phyloP scores from a whole-genome alignment of 1,140 invertebrate species.

The Eupeodes corollae region DNA sequence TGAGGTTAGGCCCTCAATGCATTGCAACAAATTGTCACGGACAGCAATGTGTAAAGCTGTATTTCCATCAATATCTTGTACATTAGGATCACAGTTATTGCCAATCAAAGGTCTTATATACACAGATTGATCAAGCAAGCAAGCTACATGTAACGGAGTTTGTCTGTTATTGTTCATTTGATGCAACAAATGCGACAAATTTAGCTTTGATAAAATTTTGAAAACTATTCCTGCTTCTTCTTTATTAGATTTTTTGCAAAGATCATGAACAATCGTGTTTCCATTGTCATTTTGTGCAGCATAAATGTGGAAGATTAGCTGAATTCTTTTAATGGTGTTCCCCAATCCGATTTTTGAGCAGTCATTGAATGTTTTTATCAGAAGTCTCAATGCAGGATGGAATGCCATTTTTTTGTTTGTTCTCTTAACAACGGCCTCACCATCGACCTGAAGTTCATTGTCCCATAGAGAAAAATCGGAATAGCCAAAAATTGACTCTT shows the following conservation, averaged over 20 bases:
- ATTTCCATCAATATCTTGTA: slow-evolving; percentile 38
- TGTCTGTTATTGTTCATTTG: slow-evolving; percentile 14
- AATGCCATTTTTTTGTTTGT: too few species aligned
- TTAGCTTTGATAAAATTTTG: slow-evolving; percentile 22
- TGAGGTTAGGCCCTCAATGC: slow-evolving; percentile 10
- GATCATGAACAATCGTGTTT: slow-evolving; percentile 26
- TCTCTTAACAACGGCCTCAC: too few species aligned
- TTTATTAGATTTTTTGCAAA: slow-evolving; percentile 21
- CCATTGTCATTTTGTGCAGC: slow-evolving; percentile 19
- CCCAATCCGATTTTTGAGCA: too few species aligned
- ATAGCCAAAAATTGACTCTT: too few species aligned
- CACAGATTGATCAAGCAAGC: slow-evolving; percentile 36
- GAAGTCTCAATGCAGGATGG: too few species aligned
- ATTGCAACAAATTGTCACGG: slow-evolving; percentile 27
- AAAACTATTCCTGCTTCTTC: slow-evolving; percentile 20
- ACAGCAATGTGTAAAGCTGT: slow-evolving; percentile 44
- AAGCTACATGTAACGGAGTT: slow-evolving; percentile 40
- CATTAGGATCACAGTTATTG: slow-evolving; percentile 41
- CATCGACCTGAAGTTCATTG: too few species aligned
- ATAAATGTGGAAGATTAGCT: slow-evolving; percentile 15
- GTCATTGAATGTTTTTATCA: too few species aligned
- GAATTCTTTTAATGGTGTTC: too few species aligned
- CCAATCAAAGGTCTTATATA: slow-evolving; percentile 30
- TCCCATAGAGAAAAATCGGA: too few species aligned
- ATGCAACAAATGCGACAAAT: slow-evolving; percentile 21